Conservation (phyloP, 2,113 vertebrate species). For the Centropus unirufus region DNA sequence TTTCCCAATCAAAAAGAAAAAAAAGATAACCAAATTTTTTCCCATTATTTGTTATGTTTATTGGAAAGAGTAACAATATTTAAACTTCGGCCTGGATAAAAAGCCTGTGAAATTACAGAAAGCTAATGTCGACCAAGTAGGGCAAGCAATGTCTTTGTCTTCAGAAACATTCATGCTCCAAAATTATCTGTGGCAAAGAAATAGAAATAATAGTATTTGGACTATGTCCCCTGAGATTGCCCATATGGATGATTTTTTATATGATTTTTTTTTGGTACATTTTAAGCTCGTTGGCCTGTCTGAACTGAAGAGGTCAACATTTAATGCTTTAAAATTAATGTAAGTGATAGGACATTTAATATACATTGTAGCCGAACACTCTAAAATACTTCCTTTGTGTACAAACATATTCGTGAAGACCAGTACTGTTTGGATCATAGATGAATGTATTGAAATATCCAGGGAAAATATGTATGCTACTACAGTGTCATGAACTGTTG, state of each 20-base stretch:
- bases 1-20: rapidly evolving
- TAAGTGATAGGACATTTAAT: background rate
- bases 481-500: background rate
- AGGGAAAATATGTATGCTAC: background rate
- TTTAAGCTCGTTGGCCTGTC: background rate
- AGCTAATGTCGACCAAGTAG: background rate
- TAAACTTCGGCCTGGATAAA: background rate
- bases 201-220: background rate
- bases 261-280: background rate
- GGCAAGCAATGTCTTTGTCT: background rate
- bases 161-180: background rate
- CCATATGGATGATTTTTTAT: background rate
- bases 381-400: background rate
- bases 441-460: background rate
- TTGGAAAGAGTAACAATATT: background rate
- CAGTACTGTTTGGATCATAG: background rate
- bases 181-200: background rate
- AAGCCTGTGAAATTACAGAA: background rate
- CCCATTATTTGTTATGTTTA: background rate
- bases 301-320: background rate
- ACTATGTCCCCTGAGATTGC: rapidly evolving
- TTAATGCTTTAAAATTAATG: background rate
- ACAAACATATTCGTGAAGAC: background rate
- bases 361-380: background rate
- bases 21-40: background rate